phyloP scores from a whole-genome alignment of 1,140 invertebrate species.

The Drosophila miranda region DNA sequence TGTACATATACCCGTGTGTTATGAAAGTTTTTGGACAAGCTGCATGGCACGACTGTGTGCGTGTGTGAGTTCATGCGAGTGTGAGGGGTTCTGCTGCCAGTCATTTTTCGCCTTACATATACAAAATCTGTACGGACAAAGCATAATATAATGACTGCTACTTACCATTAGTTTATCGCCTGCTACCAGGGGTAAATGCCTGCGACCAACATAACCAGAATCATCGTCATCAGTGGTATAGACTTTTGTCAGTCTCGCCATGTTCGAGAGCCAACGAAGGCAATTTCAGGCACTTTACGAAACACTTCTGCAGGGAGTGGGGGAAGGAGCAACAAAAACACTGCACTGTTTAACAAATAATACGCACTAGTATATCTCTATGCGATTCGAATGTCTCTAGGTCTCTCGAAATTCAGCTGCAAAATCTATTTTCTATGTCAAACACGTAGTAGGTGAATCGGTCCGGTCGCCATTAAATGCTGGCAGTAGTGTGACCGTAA shows the following conservation, averaged over 20 bases:
- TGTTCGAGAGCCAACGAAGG: slow-evolving; percentile 63
- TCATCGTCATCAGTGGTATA: slow-evolving; percentile 79
- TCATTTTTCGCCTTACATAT: slow-evolving; percentile 47
- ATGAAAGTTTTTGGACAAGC: slow-evolving; percentile 55
- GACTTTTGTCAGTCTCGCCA: slow-evolving; percentile 81
- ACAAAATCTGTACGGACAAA: slow-evolving; percentile 21
- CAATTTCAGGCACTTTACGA: slow-evolving; percentile 67
- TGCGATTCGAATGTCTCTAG: slow-evolving; percentile 28
- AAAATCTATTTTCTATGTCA: slow-evolving; percentile 70
- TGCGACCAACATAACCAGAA: slow-evolving; percentile 68
- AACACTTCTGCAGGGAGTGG: slow-evolving; percentile 42
- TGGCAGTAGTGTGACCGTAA: too few species aligned
- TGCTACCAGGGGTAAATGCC: slow-evolving; percentile 76
- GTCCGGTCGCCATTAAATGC: slow-evolving; percentile 22
- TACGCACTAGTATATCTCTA: slow-evolving; percentile 31
- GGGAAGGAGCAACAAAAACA: slow-evolving; percentile 44
- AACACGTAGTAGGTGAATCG: slow-evolving; percentile 62
- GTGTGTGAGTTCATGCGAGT: slow-evolving; percentile 2
- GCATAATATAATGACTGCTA: neutral
- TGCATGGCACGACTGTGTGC: slow-evolving; percentile 39
- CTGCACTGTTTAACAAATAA: slow-evolving; percentile 34
- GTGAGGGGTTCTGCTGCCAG: slow-evolving; percentile 25
- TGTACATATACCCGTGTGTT: slow-evolving; percentile 28
- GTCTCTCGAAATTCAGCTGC: slow-evolving; percentile 41
- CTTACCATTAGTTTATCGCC: slow-evolving; percentile 79